Percentiles rank a stretch among this genome's conserved stretches.
Evolutionary conservation across 2,888 invertebrate genomes (phyloP).

Genomic region (Diadegma fenestrale): DNA sequence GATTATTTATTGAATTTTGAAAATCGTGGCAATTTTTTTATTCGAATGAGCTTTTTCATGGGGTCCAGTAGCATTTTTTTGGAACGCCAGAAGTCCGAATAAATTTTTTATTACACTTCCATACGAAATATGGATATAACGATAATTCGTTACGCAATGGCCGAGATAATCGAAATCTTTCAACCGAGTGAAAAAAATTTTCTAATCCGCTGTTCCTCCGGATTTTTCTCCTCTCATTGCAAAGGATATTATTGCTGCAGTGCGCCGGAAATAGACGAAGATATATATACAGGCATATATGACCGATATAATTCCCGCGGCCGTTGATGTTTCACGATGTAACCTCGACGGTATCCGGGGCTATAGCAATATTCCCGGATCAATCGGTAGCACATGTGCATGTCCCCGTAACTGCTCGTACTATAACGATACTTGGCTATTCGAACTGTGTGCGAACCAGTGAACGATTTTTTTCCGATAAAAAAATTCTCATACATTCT

Average conservation of each 20-base stretch:
- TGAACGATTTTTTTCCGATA: conserved; percentile 9
- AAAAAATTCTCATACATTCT: conserved; percentile 22
- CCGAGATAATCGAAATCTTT: not conserved
- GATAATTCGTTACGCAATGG: not conserved
- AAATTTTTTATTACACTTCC: not conserved
- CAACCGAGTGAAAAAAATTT: not conserved
- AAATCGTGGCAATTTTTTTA: too few species aligned
- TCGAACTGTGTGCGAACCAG: not conserved
- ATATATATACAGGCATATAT: not conserved
- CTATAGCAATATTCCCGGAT: conserved; percentile 25
- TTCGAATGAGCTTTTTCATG: too few species aligned
- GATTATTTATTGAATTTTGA: too few species aligned
- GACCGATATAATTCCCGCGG: not conserved
- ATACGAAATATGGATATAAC: not conserved
- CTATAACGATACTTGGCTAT: conserved; percentile 34
- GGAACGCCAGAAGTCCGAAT: too few species aligned
- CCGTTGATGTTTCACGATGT: conserved; percentile 28
- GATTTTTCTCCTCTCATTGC: not conserved
- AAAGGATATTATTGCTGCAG: conserved; percentile 9
- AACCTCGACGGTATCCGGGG: not conserved
- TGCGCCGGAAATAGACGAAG: not conserved
- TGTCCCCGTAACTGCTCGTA: conserved; percentile 16
- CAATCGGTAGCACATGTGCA: conserved; percentile 31
- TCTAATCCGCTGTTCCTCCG: not conserved
- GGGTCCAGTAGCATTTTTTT: too few species aligned